Evolutionary conservation across 2,113 vertebrate genomes (phyloP), one percentile per base, ranked within the genome.

Genomic region (Glaucomys volans): DNA sequence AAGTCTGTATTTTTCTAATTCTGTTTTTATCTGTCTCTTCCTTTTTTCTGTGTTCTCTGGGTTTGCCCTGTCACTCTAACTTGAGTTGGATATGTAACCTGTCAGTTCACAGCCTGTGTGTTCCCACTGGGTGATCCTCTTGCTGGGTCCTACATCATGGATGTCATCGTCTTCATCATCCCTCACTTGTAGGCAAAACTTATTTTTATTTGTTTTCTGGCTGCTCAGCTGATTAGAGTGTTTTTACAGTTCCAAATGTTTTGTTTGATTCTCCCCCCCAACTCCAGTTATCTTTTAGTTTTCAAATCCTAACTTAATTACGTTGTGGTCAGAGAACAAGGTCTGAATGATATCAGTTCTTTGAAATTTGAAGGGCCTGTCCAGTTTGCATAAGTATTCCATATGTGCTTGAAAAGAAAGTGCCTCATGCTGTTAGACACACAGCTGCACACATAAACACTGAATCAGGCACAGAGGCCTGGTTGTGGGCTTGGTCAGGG

Each of bases 271-370:
- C 4, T 1, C 40, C 32, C 22, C 22, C 87, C 24, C 30, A 4
- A 32, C 22, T 22, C 32, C 66, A 57, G 40, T 88, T 94, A 94
- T 93, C 91, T 97, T 95, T 83, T 93, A 81, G 82, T 93, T 97
- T 93, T 95, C 62, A 82, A 54, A 91, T 95, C 95, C 90, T 93
- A 77, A 95, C 77, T 91, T 95, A 95, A 95, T 97, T 96, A 91
- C 82, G 2, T 64, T 94, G 95, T 91, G 95, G 95, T 97, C 82
- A 14, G 92, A 95, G 86, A 92, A 95, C 95, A 91, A 97, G 96
- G 87, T 95, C 90, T 85, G 94, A 86, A 93, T 97, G 97, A 95
- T 94, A 95, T 97, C 95, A 95, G 95, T 92, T 93, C 95, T 96
- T 59, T 97, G 95, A 88, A 97, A 95, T 93, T 95, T 16, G 50